Evolutionary conservation across 2,113 vertebrate species (phyloP).

Genomic region (Nerophis ophidion): DNA sequence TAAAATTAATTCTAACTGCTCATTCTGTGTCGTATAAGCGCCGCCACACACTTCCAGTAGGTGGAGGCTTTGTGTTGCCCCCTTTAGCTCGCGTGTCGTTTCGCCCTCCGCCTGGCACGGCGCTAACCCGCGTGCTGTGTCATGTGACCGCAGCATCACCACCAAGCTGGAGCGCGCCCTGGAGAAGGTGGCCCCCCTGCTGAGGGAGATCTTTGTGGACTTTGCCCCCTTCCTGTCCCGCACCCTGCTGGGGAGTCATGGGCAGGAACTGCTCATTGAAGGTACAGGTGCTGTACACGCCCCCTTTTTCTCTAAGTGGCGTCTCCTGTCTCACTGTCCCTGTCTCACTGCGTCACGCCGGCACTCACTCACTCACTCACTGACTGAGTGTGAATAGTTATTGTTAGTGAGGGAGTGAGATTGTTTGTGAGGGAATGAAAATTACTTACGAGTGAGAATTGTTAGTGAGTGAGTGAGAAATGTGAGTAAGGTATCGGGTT

Average conservation of each 20-base stretch:
- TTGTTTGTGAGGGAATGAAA: background rate
- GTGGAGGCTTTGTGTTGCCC: background rate
- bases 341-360: constrained; percentile 39
- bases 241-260: constrained; percentile 95
- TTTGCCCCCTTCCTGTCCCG: constrained; percentile 97
- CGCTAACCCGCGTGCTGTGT: background rate
- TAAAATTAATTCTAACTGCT: too few species aligned
- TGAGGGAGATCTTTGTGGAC: constrained; percentile 98
- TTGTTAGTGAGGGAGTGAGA: constrained; percentile 3
- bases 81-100: background rate
- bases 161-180: constrained; percentile 97
- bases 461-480: background rate
- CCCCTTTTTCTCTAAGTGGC: constrained; percentile 69
- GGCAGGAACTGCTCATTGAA: constrained; percentile 99
- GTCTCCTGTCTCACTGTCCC: constrained; percentile 68
- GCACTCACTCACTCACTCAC: background rate
- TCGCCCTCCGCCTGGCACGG: background rate
- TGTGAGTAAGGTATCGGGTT: background rate
- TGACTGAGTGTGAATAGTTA: background rate
- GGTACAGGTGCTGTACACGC: constrained; percentile 85
- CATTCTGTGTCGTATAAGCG: too few species aligned
- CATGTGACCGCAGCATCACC: constrained; percentile 80
- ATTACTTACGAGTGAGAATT: constrained; percentile 5
- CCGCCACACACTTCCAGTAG: constrained; percentile 1
- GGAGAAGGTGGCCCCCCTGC: constrained; percentile 97